Conservation (phyloP, 2,113 vertebrate species). For the Pomatorhinus ruficollis region DNA sequence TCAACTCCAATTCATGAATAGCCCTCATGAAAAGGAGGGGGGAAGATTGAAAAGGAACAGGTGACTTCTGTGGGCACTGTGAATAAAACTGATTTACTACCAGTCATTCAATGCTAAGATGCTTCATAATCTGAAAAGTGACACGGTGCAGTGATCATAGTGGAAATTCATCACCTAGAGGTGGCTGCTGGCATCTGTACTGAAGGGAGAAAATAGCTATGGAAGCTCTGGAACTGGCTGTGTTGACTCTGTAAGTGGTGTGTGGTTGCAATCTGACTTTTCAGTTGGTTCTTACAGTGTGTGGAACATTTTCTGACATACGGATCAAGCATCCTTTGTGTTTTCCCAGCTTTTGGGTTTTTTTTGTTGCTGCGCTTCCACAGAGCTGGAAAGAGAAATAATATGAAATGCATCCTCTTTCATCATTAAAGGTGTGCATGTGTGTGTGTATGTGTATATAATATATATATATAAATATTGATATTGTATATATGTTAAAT, state of each 20-base stretch:
- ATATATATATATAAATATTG: not conserved
- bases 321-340: not conserved
- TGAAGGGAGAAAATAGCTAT: not conserved
- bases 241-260: not conserved
- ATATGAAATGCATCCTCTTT: rapidly evolving
- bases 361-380: not conserved
- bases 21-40: not conserved
- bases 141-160: not conserved
- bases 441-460: not conserved
- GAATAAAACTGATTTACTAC: conserved; percentile 38
- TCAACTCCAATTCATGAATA: not conserved
- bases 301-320: not conserved
- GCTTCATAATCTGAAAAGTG: conserved; percentile 24
- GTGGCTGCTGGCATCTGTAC: not conserved
- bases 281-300: not conserved
- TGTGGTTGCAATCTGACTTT: not conserved
- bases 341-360: not conserved
- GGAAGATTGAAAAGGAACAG: not conserved
- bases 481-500: not conserved
- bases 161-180: conserved; percentile 24
- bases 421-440: not conserved
- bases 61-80: not conserved
- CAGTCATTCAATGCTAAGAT: conserved; percentile 1
- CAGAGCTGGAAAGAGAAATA: not conserved
- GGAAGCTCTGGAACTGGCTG: not conserved